Conservation (phyloP, 2,113 vertebrate species). For the Uria lomvia region DNA sequence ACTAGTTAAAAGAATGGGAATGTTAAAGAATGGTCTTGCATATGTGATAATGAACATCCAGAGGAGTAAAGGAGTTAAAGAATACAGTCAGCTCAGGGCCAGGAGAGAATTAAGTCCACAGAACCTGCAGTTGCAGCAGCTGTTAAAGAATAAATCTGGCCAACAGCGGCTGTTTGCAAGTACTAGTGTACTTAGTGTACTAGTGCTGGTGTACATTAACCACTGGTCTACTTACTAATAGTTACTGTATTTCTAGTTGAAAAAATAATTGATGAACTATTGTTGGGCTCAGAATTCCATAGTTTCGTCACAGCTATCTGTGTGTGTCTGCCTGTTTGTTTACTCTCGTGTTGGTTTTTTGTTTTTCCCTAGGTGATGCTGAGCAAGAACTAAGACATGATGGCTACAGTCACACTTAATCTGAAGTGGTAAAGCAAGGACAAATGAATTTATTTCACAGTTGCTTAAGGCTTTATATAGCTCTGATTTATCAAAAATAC, state of each 20-base stretch:
- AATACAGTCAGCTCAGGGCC: neutral
- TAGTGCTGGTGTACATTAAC: constrained; percentile 12
- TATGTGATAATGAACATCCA: neutral
- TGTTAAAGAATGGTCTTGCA: neutral
- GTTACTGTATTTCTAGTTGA: constrained; percentile 8
- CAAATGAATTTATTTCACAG: neutral
- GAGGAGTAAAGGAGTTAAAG: neutral
- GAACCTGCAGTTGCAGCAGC: neutral
- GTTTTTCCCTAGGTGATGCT: neutral
- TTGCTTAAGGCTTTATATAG: neutral
- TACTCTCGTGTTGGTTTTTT: neutral
- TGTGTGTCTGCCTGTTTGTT: neutral
- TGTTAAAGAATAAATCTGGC: neutral
- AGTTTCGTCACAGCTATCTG: neutral
- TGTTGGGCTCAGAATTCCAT: neutral
- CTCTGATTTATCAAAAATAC: neutral
- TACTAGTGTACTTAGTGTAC: neutral
- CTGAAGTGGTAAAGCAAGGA: neutral
- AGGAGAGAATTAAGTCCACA: neutral
- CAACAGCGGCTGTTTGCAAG: neutral
- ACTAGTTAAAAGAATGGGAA: neutral
- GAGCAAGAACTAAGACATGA: neutral
- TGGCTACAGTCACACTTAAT: neutral
- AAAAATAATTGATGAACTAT: neutral
- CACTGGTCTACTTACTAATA: neutral